Conservation (phyloP, 1,140 invertebrate genomes). For the Apis mellifera region Amel_HAv3.1 CM009935.2:12019501-12020000, state of each 20-base stretch:
- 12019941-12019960: slow-evolving; percentile 94
- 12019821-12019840: slow-evolving; percentile 94
- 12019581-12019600: slow-evolving; percentile 94
- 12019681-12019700: background rate
- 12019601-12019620: slow-evolving; percentile 59
- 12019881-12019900: slow-evolving; percentile 98
- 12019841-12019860: slow-evolving; percentile 93
- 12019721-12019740: background rate
- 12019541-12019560: slow-evolving; percentile 94
- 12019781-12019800: background rate
- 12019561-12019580: slow-evolving; percentile 94
- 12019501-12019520: slow-evolving; percentile 95
- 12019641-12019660: no score
- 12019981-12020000: slow-evolving; percentile 96
- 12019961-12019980: slow-evolving; percentile 95
- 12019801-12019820: slow-evolving; percentile 86
- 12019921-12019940: slow-evolving; percentile 96
- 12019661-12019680: background rate
- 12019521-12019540: slow-evolving; percentile 95
- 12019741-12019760: background rate
- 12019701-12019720: background rate
- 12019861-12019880: slow-evolving; percentile 97
- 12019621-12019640: background rate
- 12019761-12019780: background rate
- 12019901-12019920: slow-evolving; percentile 95